Evolutionary conservation across 2,888 invertebrate species (phyloP).

Genomic region (Drosophila percnosoma): DNA sequence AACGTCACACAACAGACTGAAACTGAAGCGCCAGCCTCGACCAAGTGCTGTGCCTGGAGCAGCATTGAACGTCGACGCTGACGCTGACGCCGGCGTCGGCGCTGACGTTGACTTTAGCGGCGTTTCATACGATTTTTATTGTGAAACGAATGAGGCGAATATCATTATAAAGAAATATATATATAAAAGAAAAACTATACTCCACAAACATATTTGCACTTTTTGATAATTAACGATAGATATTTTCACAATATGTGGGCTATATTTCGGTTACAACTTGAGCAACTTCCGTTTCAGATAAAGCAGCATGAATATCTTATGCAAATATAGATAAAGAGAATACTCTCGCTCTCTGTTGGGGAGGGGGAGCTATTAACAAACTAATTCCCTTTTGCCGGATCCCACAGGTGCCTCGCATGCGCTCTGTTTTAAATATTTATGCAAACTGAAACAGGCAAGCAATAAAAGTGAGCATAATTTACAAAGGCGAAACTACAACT

Average conservation of each 20-base stretch:
- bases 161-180: not conserved
- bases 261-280: not conserved
- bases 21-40: slow-evolving; percentile 73
- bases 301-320: not conserved
- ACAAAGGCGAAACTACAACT: slow-evolving; percentile 29
- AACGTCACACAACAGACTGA: slow-evolving; percentile 85
- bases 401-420: slow-evolving; percentile 64
- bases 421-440: slow-evolving; percentile 65
- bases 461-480: slow-evolving; percentile 75
- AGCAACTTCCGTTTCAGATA: slow-evolving; percentile 3
- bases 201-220: not conserved
- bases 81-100: slow-evolving; percentile 15
- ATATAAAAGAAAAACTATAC: not conserved
- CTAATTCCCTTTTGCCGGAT: slow-evolving; percentile 30
- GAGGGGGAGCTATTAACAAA: not conserved
- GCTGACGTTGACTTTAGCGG: slow-evolving; percentile 28
- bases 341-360: not conserved
- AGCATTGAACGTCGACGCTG: slow-evolving; percentile 26
- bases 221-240: not conserved
- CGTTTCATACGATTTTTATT: slow-evolving; percentile 11
- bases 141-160: slow-evolving; percentile 13
- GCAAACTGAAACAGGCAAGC: slow-evolving; percentile 38
- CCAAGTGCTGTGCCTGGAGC: slow-evolving; percentile 42
- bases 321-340: not conserved
- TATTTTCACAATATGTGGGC: not conserved